Conservation (phyloP, 2,797 vertebrate genomes). For the Myripristis jacobus region DNA sequence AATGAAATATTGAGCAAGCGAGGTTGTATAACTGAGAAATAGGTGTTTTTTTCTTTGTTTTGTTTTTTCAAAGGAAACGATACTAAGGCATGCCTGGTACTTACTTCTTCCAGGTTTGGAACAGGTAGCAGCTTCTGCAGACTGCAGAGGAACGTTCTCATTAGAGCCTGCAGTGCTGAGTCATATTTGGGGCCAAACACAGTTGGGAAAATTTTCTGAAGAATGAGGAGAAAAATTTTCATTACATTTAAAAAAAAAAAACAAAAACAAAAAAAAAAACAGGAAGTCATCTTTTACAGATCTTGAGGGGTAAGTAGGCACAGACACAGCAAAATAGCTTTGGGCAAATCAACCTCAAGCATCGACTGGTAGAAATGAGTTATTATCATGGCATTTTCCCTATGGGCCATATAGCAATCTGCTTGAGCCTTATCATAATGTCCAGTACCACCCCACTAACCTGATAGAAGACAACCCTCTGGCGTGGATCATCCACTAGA, state of each 20-base stretch:
- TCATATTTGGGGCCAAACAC: slow-evolving; percentile 49
- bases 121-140: slow-evolving; percentile 54
- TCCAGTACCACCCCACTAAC: background rate
- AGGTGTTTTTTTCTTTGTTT: background rate
- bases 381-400: background rate
- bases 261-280: too few species aligned
- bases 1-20: background rate
- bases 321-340: background rate
- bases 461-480: slow-evolving; percentile 47
- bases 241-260: slow-evolving; percentile 2
- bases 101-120: slow-evolving; percentile 54
- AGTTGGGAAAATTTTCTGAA: slow-evolving; percentile 46
- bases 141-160: slow-evolving; percentile 53
- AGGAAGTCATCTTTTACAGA: background rate
- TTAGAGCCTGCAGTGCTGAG: slow-evolving; percentile 38
- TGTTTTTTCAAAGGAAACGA: background rate
- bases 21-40: background rate
- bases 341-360: background rate
- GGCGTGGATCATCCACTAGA: slow-evolving; percentile 26
- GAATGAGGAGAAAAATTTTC: background rate
- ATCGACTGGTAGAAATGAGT: background rate
- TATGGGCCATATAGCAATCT: background rate
- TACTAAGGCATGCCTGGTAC: slow-evolving; percentile 2
- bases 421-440: background rate
- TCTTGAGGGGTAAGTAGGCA: background rate